Base-by-base conservation (phyloP, 92 coral and sea anemone genomes). In the Pocillopora grandis region DNA sequence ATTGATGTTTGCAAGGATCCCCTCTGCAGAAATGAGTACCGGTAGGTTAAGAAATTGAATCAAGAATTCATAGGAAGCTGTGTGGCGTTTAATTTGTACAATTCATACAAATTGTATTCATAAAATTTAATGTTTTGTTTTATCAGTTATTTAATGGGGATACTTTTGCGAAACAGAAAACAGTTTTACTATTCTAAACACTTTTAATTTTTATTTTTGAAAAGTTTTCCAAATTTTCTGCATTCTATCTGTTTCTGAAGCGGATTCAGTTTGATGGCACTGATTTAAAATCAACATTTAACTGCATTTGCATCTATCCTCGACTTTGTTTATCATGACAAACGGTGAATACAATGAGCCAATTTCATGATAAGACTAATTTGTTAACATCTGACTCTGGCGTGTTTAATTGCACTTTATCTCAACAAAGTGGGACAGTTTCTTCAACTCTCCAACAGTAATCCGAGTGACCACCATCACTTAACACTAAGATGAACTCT, bases 401-500 rank as follows among this genome's bases (percentile, higher is more conserved):
- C 12, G 9, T 35, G 23, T 70, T 36, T 70, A 70, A 36, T 70
- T 70, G 16, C 12, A 52, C 74, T 35, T 52, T 70, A 15, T 70
- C 21, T 10, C 6, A 69, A 13, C 52, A 3, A 19, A 3, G 49
- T 1, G 21, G 18, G 10, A 37, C 42, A 33, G 49, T 36, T 12
- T 2, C 18, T 1, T 9, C 14, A 70, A 70, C 42, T 11, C 10
- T 10, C 70, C 2, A 2, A 4, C 23, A 2, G 3, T 15, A 1
- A 11, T 9, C 12, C 13, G 27, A 9, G 19, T 68, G 55, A 1
- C 27, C 15, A 5, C 2, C 52, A 14, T 14, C 35, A n/a, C 19
- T 68, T 13, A 70, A 20, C 11, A n/a, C 75, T 8, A 70, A 17
- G 18, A 78, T 78, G 82, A 78, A 78, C 72, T 20, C 37, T 14